Base-by-base conservation (phyloP, 2,888 invertebrate genomes). In the Agrilus biguttatus region DNA sequence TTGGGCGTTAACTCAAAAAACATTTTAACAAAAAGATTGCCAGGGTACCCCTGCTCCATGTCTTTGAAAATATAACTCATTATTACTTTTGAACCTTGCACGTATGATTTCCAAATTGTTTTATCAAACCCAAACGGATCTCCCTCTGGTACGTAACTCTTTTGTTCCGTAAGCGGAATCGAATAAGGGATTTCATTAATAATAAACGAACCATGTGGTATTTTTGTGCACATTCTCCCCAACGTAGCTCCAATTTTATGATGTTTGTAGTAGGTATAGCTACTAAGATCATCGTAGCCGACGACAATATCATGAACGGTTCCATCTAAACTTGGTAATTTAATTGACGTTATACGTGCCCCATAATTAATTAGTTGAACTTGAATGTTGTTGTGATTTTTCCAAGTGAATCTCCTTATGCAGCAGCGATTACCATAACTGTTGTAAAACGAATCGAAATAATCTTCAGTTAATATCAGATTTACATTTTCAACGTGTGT, bases 21-120 rank as follows among this genome's bases (percentile, higher is more conserved):
- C 1, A 83, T 76, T 36, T 76, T 77, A 1, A 78, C 75, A 51
- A 77, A 72, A 13, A 92, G 66, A 33, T 79, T 74, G 1, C 95
- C 93, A 0, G 93, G 93, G 63, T 83, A 95, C 0, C 89, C 90
- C 62, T 92, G 87, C 49, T 84, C 78, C 14, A 80, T 79, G 51
- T 87, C 80, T 2, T 75, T 73, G 41, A 87, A 88, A 0, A 78
- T 65, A 55, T 88, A 78, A 32, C 72, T 76, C 73, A 92, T 75
- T 3, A 77, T 72, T 1, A 91, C 77, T 50, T 72, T 73, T 33
- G 69, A 67, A 0, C 70, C 76, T n/a, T 62, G 63, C 1, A 79
- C 70, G 50, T 71, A 69, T 0, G 77, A 71, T 12, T 72, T 66
- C 85, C 86, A 87, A 49, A 80, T 69, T 4, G 74, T 76, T 69